Conservation (phyloP, 2,797 vertebrate genomes). For the Pitangus sulphuratus region DNA sequence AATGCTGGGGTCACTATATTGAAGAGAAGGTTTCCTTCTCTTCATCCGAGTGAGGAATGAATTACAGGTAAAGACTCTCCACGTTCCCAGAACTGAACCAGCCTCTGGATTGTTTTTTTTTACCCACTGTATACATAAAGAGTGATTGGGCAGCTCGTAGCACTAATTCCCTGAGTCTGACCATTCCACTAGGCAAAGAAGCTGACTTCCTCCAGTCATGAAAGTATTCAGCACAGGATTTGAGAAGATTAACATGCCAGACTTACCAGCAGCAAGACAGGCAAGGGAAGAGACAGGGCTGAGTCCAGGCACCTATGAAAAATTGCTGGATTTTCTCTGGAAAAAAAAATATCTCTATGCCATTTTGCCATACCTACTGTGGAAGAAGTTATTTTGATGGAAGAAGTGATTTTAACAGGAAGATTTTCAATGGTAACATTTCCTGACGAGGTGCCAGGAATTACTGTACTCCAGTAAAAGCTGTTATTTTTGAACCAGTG, state of each 20-base stretch:
- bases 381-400: not conserved
- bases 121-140: not conserved
- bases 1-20: rapidly evolving
- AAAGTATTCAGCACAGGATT: not conserved
- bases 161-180: not conserved
- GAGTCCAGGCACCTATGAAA: not conserved
- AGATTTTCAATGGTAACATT: not conserved
- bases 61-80: not conserved
- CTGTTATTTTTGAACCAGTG: not conserved
- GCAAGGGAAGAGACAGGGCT: not conserved
- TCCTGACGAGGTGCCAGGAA: not conserved
- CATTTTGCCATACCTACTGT: not conserved
- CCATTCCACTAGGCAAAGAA: not conserved
- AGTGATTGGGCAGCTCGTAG: not conserved
- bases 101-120: not conserved
- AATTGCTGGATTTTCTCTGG: not conserved
- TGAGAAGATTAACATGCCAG: not conserved
- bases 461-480: not conserved
- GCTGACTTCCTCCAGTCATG: not conserved
- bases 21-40: not conserved
- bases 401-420: not conserved
- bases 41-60: not conserved
- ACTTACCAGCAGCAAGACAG: not conserved
- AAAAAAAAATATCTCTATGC: not conserved
- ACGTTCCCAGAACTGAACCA: not conserved